Evolutionary conservation across 2,888 invertebrate species (phyloP).

Genomic region (Chymomyza caudatula): DNA sequence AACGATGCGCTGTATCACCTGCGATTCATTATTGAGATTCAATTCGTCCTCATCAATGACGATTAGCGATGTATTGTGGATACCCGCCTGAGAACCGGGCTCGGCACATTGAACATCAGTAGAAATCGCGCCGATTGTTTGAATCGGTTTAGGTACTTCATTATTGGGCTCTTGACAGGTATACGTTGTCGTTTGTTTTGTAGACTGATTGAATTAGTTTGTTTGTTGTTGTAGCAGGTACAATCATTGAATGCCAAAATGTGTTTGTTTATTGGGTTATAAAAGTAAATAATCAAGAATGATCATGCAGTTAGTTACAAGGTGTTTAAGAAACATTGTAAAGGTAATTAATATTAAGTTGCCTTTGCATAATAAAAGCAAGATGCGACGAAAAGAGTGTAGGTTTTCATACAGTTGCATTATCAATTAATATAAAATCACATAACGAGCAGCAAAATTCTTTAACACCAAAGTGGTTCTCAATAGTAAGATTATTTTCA

Average conservation of each 20-base stretch:
- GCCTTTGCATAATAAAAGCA: neutral
- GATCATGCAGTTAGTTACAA: conserved; percentile 73
- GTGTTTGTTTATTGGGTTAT: conserved; percentile 45
- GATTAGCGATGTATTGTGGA: conserved; percentile 66
- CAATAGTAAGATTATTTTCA: too few species aligned
- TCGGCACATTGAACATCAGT: neutral
- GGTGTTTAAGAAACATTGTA: conserved; percentile 24
- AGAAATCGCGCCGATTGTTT: neutral
- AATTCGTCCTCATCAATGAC: conserved; percentile 77
- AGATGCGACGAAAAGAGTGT: neutral
- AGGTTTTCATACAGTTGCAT: neutral
- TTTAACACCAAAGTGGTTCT: too few species aligned
- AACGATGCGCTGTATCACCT: conserved; percentile 76
- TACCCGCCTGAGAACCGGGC: neutral
- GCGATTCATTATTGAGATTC: conserved; percentile 74
- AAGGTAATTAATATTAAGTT: conserved; percentile 21
- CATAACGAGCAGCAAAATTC: too few species aligned
- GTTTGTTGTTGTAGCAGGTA: conserved; percentile 42
- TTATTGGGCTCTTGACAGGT: neutral
- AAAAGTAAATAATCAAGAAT: conserved; percentile 56
- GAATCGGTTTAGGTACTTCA: neutral
- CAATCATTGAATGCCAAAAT: conserved; percentile 21
- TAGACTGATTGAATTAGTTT: conserved; percentile 12
- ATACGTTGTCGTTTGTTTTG: conserved; percentile 2
- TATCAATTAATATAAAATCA: neutral